Evolutionary conservation across 2,888 invertebrate species (phyloP).

Genomic region (Pollenia griseotomentosa): DNA sequence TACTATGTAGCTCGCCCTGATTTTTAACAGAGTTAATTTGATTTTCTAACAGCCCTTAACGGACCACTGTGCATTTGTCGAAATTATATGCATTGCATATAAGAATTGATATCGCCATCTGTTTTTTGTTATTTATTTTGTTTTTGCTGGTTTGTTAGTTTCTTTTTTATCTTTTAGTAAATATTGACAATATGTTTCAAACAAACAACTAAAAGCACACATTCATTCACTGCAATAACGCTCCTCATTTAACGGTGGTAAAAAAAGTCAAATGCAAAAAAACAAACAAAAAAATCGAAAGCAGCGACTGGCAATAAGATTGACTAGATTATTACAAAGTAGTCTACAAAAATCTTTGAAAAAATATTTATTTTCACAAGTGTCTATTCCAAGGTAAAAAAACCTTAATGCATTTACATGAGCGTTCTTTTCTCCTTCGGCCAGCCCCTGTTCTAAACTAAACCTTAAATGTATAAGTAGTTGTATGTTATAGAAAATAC

Average conservation of each 20-base stretch:
- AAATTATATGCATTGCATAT: not conserved
- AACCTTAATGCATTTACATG: too few relatives aligned
- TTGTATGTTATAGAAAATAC: constrained; percentile 14
- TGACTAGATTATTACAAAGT: too few relatives aligned
- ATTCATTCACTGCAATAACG: constrained; percentile 33
- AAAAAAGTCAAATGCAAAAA: constrained; percentile 21
- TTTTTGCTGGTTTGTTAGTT: constrained; percentile 1
- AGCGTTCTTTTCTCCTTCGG: too few relatives aligned
- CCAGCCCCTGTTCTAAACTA: not conserved
- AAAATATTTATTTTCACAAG: too few relatives aligned
- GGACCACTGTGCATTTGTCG: constrained; percentile 11
- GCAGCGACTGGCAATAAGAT: not conserved
- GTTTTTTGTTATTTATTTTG: constrained; percentile 22
- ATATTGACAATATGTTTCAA: constrained; percentile 63
- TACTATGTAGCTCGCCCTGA: too few relatives aligned
- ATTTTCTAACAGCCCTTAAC: too few relatives aligned
- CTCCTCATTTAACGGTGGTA: constrained; percentile 2
- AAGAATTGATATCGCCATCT: constrained; percentile 49
- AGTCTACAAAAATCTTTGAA: too few relatives aligned
- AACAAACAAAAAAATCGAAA: not conserved
- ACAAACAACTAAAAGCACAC: constrained; percentile 23
- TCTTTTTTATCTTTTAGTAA: constrained; percentile 58
- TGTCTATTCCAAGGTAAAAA: too few relatives aligned
- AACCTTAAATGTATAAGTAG: not conserved
- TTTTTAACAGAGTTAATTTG: not conserved